Conservation (phyloP, 1,140 invertebrate genomes). For the Leptoteleia sp. region DNA sequence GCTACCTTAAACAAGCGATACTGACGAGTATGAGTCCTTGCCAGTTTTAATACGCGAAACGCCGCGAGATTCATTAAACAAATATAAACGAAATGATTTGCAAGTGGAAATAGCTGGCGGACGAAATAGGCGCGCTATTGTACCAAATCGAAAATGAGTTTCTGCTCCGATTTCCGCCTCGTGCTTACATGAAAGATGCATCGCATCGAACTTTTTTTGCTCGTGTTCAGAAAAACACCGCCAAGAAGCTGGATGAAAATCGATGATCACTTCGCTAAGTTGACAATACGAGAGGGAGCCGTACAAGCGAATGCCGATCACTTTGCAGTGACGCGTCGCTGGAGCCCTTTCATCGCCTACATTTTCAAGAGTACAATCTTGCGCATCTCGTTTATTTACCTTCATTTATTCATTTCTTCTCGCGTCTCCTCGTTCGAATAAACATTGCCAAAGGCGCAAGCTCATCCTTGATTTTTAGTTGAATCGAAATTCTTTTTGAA, state of each 20-base stretch:
- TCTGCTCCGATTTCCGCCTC: conserved; percentile 60
- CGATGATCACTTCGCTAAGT: conserved; percentile 63
- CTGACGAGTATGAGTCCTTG: conserved; percentile 37
- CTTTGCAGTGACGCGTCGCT: conserved; percentile 21
- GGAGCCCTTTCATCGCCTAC: conserved; percentile 29
- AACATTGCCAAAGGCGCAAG: no score
- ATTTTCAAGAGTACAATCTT: conserved; percentile 39
- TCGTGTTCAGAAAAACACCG: conserved; percentile 61
- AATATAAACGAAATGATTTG: conserved; percentile 59
- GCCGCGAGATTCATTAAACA: conserved; percentile 22
- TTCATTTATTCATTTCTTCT: neutral
- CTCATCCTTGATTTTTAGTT: no score
- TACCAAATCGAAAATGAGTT: conserved; percentile 60
- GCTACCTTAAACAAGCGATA: conserved; percentile 20
- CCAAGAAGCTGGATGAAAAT: conserved; percentile 58
- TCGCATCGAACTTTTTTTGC: conserved; percentile 64
- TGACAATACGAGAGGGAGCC: conserved; percentile 50
- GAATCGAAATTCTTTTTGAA: no score
- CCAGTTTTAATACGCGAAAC: conserved; percentile 50
- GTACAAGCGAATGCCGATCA: conserved; percentile 25
- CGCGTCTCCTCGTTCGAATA: no score
- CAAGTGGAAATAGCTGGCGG: conserved; percentile 27
- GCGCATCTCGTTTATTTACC: neutral
- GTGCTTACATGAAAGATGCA: conserved; percentile 64
- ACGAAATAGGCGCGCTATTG: conserved; percentile 20